Conservation (phyloP, 2,113 vertebrate species). For the Henicopernis longicauda region DNA sequence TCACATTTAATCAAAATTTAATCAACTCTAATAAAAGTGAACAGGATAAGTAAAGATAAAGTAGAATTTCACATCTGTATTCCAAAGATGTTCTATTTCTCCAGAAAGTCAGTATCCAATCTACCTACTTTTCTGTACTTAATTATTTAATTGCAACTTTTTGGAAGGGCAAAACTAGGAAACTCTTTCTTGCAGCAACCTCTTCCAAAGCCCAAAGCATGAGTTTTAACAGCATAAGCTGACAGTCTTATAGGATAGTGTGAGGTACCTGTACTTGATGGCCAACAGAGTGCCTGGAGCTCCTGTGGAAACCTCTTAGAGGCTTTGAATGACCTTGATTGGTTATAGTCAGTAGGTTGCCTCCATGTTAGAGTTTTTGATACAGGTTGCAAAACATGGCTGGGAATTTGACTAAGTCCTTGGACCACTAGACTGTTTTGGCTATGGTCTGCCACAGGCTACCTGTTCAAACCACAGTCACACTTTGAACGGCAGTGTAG, state of each 20-base stretch:
- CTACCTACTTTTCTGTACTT: neutral
- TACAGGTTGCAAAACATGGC: neutral
- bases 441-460: neutral
- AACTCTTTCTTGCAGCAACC: neutral
- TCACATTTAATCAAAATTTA: slow-evolving; percentile 52
- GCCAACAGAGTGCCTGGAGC: neutral
- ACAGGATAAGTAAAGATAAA: neutral
- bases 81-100: neutral
- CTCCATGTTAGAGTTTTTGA: neutral
- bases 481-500: neutral
- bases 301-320: rapidly evolving
- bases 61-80: neutral
- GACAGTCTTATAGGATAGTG: rapidly evolving
- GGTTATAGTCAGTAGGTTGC: neutral
- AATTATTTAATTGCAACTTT: neutral
- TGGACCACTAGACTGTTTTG: neutral
- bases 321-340: neutral
- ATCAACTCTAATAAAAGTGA: slow-evolving; percentile 17
- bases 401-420: neutral
- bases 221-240: neutral
- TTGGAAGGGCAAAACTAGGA: neutral
- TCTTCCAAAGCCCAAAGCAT: neutral
- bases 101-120: neutral
- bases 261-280: neutral
- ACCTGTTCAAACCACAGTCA: neutral